Conservation (phyloP, 2,113 vertebrate species). For the Silurus meridionalis region DNA sequence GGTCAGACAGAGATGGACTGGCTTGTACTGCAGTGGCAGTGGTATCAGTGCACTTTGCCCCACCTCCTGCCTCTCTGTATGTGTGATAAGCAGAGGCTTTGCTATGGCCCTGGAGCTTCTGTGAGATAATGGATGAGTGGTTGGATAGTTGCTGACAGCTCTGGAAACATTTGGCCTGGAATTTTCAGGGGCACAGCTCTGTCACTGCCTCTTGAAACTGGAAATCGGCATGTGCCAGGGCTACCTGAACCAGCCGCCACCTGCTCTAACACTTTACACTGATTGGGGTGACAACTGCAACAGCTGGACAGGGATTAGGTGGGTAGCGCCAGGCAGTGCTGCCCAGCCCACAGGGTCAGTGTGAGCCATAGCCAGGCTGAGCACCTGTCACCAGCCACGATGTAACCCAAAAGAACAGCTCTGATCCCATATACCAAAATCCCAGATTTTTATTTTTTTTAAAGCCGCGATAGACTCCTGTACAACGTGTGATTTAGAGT, state of each 20-base stretch:
- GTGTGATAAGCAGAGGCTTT: conserved; percentile 28
- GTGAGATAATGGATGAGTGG: conserved; percentile 54
- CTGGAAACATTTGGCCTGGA: conserved; percentile 75
- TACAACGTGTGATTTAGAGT: conserved; percentile 45
- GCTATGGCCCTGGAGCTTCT: conserved; percentile 13
- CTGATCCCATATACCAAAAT: conserved; percentile 29
- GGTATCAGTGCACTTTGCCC: conserved; percentile 56
- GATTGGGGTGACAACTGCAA: conserved; percentile 74
- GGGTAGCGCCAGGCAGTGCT: conserved; percentile 66
- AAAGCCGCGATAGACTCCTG: conserved; percentile 27
- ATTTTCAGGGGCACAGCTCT: conserved; percentile 56
- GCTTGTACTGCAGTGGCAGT: conserved; percentile 50
- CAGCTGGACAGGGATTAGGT: conserved; percentile 79
- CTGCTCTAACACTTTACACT: conserved; percentile 68
- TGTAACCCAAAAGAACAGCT: conserved; percentile 22
- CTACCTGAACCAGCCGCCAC: conserved; percentile 74
- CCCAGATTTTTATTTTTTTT: conserved; percentile 15
- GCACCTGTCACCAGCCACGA: conserved; percentile 73
- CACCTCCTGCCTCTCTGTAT: conserved; percentile 63
- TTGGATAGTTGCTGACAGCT: conserved; percentile 66
- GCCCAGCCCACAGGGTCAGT: conserved; percentile 69
- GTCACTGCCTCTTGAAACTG: conserved; percentile 46
- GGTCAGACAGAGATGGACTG: conserved; percentile 62
- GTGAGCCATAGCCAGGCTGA: conserved; percentile 52
- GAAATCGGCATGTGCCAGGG: conserved; percentile 59